A percentile compares a stretch with the other conserved stretches of the same genome.
These are phyloP conservation scores for Apodemus speciosus DNA, from an alignment of 2,113 vertebrate genomes.

Conservation along the genomic window DNA sequence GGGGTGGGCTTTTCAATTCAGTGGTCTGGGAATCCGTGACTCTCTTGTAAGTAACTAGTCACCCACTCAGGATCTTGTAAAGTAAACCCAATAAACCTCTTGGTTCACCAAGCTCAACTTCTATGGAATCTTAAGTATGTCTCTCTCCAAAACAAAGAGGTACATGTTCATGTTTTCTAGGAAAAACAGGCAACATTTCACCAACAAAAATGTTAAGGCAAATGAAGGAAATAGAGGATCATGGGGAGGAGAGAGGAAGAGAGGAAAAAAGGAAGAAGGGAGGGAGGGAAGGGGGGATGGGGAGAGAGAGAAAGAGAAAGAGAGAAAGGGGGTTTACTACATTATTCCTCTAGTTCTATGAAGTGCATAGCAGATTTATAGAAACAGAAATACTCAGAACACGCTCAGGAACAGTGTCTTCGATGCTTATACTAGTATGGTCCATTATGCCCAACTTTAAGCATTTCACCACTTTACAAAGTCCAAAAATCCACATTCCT, in stretches of 20 bases:
- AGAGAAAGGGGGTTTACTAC: background rate
- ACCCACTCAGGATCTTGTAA: background rate
- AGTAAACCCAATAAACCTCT: background rate
- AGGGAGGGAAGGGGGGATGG: accelerated
- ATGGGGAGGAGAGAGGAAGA: no score
- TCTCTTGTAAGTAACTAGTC: background rate
- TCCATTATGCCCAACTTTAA: no score
- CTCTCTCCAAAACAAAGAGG: background rate
- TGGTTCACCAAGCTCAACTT: background rate
- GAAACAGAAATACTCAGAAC: background rate
- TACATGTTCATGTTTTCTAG: background rate
- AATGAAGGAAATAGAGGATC: background rate
- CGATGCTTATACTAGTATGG: no score
- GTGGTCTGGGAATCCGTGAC: no score
- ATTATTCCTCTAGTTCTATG: background rate
- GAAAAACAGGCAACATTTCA: background rate
- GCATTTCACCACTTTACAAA: no score
- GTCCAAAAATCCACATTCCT: no score
- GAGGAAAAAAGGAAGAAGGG: no score
- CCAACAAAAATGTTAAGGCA: background rate
- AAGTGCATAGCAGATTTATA: background rate
- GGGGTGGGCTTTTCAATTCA: background rate
- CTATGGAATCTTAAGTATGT: background rate
- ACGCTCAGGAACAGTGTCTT: no score
- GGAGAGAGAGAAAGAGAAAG: accelerated